These are phyloP conservation scores for Battus philenor DNA, from an alignment of 1,140 invertebrate genomes.

Conservation along the genomic window DNA sequence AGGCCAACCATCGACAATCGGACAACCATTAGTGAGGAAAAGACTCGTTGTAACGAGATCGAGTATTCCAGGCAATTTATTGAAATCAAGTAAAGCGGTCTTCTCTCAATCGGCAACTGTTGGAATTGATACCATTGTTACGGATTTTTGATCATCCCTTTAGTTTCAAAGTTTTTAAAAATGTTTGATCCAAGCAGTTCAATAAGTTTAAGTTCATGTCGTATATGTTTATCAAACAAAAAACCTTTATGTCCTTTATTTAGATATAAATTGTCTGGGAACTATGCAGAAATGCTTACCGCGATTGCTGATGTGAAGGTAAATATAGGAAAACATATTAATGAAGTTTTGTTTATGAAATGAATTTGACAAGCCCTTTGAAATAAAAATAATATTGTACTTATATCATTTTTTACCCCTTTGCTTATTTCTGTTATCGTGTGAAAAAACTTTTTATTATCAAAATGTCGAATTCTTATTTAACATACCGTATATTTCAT, in stretches of 20 bases:
- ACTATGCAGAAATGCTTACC: constrained; percentile 70
- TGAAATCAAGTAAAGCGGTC: constrained; percentile 7
- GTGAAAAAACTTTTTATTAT: too few species aligned
- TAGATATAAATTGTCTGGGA: constrained; percentile 65
- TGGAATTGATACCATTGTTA: constrained; percentile 18
- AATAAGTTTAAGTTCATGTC: constrained; percentile 55
- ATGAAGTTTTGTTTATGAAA: too few species aligned
- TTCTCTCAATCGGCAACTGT: constrained; percentile 13
- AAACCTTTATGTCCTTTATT: constrained; percentile 65
- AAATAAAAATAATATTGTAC: too few species aligned
- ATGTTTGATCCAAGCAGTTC: constrained; percentile 39
- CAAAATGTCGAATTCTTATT: too few species aligned
- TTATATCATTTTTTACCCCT: too few species aligned
- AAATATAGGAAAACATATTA: constrained; percentile 13
- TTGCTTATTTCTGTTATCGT: too few species aligned
- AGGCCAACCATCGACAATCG: too few species aligned
- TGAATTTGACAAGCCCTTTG: too few species aligned
- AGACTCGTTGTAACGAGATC: not conserved
- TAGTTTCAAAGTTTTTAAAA: constrained; percentile 27
- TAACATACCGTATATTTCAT: too few species aligned
- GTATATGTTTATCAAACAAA: constrained; percentile 60
- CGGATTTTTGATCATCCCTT: constrained; percentile 38
- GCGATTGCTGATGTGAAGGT: constrained; percentile 68
- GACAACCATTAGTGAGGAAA: not conserved
- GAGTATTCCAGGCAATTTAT: not conserved